These are phyloP conservation scores for Dasyornis broadbenti DNA, from an alignment of 2,113 vertebrate species.

Conservation along the genomic window DNA sequence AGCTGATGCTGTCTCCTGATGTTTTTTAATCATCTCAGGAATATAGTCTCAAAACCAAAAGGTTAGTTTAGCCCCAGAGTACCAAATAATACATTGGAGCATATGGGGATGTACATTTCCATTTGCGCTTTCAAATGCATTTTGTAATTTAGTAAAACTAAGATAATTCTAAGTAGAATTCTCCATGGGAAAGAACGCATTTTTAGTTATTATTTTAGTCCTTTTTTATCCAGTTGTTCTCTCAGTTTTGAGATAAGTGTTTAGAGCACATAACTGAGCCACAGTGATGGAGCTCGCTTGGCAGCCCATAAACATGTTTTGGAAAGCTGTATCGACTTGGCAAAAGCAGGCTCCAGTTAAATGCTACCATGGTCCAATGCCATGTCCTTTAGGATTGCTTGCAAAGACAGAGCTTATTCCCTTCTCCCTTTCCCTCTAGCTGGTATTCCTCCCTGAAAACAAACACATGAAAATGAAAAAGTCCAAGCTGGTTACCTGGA, in stretches of 20 bases:
- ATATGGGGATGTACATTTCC: background rate
- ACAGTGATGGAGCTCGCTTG: background rate
- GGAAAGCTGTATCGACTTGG: background rate
- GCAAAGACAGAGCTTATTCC: background rate
- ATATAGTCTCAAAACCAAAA: background rate
- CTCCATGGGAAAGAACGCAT: background rate
- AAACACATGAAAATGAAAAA: background rate
- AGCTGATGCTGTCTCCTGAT: background rate
- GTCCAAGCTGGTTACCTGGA: background rate
- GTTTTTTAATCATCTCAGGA: slow-evolving; percentile 17
- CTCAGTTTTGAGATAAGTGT: background rate
- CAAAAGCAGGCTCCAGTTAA: background rate
- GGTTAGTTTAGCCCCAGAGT: slow-evolving; percentile 20
- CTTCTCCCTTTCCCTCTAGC: background rate
- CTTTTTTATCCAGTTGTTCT: background rate
- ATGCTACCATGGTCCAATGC: background rate
- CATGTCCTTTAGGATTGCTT: background rate
- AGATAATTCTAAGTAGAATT: background rate
- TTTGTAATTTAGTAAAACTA: background rate
- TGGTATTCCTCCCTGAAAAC: background rate
- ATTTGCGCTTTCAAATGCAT: background rate
- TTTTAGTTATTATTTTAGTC: background rate
- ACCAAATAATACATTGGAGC: background rate
- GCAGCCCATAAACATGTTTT: background rate
- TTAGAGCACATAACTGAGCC: background rate